Base-by-base conservation (phyloP, 2,888 invertebrate species). In the Brassicogethes aeneus region DNA sequence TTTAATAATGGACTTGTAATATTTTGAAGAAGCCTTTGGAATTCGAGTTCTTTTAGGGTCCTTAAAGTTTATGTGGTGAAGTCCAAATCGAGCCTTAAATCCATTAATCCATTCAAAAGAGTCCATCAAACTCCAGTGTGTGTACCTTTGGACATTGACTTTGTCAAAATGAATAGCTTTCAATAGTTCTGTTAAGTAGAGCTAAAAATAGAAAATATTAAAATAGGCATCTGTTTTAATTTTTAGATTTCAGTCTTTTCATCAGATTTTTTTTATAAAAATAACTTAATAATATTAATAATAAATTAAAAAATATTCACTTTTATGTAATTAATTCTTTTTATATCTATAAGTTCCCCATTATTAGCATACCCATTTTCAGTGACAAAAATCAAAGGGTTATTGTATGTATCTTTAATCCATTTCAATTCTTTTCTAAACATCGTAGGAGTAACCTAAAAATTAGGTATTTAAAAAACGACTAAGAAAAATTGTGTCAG, bases 51-150 rank as follows among this genome's bases (percentile, higher is more conserved):
- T 73, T 0, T 71, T 66, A 0, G 73, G 68, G 50, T 74, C 74
- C 2, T 65, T 60, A 57, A 80, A 81, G 56, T 86, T 76, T 1
- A 85, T 80, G 52, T 75, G 69, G 51, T 78, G 79, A 1, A 86
- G 52, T 3, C 86, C 86, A 62, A 81, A 85, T 56, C 72, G 74
- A 47, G 73, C 72, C 5, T 39, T 46, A 37, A 57, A 59, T 31
- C 59, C 60, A 31, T 44, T 34, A 5, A 39, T 36, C 87, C 88
- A 61, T 47, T 61, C 60, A 34, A 59, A 60, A 44, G 59, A 56
- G 41, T 61, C 61, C 52, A 59, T 45, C 3, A 59, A 51, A 48
- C 54, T 56, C 61, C 60, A 61, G 17, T 50, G 53, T 2, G 52
- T 50, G 41, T 56, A 61, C 10, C 80, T 85, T 33, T 41, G 50